Base-by-base conservation (phyloP, 2,888 invertebrate species). In the Plagodis dolabraria region DNA sequence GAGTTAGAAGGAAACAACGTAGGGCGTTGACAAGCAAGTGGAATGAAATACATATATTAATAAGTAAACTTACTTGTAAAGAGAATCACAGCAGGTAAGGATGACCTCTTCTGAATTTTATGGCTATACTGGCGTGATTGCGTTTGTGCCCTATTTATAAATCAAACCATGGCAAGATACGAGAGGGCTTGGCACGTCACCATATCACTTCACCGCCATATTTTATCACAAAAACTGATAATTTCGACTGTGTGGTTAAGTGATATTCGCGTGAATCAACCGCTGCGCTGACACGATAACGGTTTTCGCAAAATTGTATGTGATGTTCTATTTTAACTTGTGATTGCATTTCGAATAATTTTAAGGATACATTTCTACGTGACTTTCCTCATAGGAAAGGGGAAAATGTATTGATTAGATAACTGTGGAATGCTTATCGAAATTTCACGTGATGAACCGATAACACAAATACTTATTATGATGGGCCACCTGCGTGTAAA, bases 151-250 rank as follows among this genome's bases (percentile, higher is more conserved):
- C 68, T 64, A 72, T 78, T 79, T 87, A 84, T 87, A 87, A 87
- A 85, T 82, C 80, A 80, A 44, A 64, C 63, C 60, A 69, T 74
- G 71, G 72, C 68, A 54, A 76, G 80, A 83, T 80, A 83, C 50
- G 57, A 33, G 68, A 63, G 74, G 76, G 76, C 73, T 68, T 68
- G 77, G 70, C 72, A 51, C 71, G 72, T 76, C 76, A 71, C 64
- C 64, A 53, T 71, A 64, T 71, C 72, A 52, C 63, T 63, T 44
- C 63, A 65, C 62, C 54, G 49, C n/a, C 62, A 67, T 22, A 46
- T 51, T 58, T 67, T 68, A 63, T 64, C 66, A 58, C 55, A 62
- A n/a, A n/a, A n/a, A 11, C 53, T 59, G 67, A 67, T 67, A 65
- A 63, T 34, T 47, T 33, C n/a, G 43, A 9, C 7, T 44, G 46